Conservation (phyloP, 2,888 invertebrate genomes). For the Drosophila neonasuta region DNA sequence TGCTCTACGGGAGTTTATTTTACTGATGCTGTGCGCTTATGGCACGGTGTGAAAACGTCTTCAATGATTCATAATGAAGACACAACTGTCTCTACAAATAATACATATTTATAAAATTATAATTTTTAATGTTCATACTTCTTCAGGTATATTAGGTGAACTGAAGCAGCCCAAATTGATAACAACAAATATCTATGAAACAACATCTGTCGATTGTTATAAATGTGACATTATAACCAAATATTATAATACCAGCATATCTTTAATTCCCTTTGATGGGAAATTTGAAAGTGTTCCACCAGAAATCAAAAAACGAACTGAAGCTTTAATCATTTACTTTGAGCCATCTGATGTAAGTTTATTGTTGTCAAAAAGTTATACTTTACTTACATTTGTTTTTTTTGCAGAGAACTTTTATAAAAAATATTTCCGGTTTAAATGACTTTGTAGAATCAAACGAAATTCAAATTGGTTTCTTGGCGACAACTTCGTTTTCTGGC, state of each 20-base stretch:
- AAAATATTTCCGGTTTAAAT: constrained; percentile 46
- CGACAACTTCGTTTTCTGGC: constrained; percentile 43
- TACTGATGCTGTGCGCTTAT: neutral
- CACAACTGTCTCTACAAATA: neutral
- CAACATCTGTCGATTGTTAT: constrained; percentile 31
- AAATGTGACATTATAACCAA: constrained; percentile 62
- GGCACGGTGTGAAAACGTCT: neutral
- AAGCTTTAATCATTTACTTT: constrained; percentile 63
- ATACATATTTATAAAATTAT: neutral
- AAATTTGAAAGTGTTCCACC: constrained; percentile 53
- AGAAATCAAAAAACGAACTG: constrained; percentile 45
- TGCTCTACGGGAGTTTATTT: neutral
- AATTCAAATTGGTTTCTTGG: constrained; percentile 59
- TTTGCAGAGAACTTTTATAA: constrained; percentile 54
- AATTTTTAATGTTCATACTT: neutral
- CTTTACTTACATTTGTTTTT: neutral
- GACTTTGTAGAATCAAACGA: constrained; percentile 45
- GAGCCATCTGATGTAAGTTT: constrained; percentile 53
- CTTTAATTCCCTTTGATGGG: constrained; percentile 56
- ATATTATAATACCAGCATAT: constrained; percentile 56
- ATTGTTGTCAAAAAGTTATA: neutral
- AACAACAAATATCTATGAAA: constrained; percentile 20
- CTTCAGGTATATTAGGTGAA: constrained; percentile 44
- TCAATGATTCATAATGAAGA: constrained; percentile 1
- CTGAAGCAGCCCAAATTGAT: constrained; percentile 39